phyloP scores from a whole-genome alignment of 2,888 invertebrate species.

The Parnassius apollo region DNA sequence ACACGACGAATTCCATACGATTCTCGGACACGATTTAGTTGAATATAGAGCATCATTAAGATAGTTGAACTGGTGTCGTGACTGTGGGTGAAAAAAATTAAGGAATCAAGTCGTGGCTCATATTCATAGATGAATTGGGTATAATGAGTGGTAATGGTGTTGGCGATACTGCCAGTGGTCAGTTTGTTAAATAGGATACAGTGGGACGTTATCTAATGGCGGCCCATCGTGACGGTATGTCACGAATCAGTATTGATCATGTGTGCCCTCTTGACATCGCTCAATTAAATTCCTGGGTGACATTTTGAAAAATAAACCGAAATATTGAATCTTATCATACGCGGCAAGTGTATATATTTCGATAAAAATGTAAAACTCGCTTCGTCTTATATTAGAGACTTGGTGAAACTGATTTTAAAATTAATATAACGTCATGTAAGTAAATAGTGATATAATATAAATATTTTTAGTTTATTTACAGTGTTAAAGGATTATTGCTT shows the following conservation, averaged over 20 bases:
- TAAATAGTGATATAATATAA: too few species aligned
- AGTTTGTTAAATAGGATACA: slow-evolving; percentile 30
- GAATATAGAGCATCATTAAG: slow-evolving; percentile 65
- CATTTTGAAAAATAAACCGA: slow-evolving; percentile 25
- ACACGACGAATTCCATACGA: slow-evolving; percentile 50
- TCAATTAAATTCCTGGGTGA: slow-evolving; percentile 33
- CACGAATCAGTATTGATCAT: slow-evolving; percentile 33
- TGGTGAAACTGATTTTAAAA: too few species aligned
- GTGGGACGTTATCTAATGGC: slow-evolving; percentile 23
- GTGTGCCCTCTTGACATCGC: slow-evolving; percentile 35
- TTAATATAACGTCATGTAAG: too few species aligned
- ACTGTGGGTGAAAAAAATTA: slow-evolving; percentile 43
- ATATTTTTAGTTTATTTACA: too few species aligned
- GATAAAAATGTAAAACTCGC: too few species aligned
- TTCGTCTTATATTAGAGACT: too few species aligned
- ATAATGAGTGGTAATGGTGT: slow-evolving; percentile 45
- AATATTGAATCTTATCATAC: background rate
- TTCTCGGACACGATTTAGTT: slow-evolving; percentile 51
- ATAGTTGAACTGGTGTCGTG: slow-evolving; percentile 50
- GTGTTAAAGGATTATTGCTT: too few species aligned
- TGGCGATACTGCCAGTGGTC: slow-evolving; percentile 37
- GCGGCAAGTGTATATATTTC: background rate
- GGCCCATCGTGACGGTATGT: slow-evolving; percentile 39
- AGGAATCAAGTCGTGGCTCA: slow-evolving; percentile 37
- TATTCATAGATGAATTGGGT: slow-evolving; percentile 41